A percentile compares a stretch with the other conserved stretches of the same genome.
Evolutionary conservation across 35 echinoderm and acorn worm species (phyloP).

Genomic region (Stichopus chloronotus): DNA sequence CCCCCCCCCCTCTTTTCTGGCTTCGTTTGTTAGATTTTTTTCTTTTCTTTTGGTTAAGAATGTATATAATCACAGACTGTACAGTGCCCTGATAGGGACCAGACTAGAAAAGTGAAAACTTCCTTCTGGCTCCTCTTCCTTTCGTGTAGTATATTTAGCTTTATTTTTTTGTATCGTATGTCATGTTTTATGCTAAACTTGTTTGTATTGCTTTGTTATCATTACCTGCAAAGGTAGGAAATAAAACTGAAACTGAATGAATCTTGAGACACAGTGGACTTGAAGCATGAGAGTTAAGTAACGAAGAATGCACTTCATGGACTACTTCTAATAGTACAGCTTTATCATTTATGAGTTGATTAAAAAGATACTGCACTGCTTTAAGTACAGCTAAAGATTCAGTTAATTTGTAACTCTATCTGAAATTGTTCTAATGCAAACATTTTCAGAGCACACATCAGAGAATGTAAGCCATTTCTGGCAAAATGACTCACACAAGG

Average conservation of each 20-base stretch:
- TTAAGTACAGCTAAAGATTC: slow-evolving; percentile 10
- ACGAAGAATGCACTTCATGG: neutral
- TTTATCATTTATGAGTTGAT: neutral
- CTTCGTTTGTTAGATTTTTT: too few relatives aligned
- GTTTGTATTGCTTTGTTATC: too few relatives aligned
- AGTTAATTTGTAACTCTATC: neutral
- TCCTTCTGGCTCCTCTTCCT: too few relatives aligned
- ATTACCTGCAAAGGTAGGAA: too few relatives aligned
- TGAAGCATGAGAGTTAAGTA: neutral
- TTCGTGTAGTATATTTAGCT: too few relatives aligned
- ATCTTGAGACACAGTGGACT: neutral
- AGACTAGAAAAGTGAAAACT: too few relatives aligned
- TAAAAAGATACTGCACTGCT: neutral
- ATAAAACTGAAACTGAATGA: neutral
- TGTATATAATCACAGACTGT: too few relatives aligned
- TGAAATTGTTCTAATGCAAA: neutral
- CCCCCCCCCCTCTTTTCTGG: too few relatives aligned
- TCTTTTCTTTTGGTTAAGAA: too few relatives aligned
- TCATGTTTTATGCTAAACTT: too few relatives aligned
- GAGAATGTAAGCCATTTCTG: neutral
- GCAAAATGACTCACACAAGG: neutral
- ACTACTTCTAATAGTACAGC: neutral
- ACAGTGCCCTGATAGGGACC: too few relatives aligned
- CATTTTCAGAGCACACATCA: neutral
- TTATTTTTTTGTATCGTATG: too few relatives aligned